Evolutionary conservation across 2,888 invertebrate genomes (phyloP), one percentile per base, ranked within the genome.

Genomic region (Leptopilina drosophilae): DNA sequence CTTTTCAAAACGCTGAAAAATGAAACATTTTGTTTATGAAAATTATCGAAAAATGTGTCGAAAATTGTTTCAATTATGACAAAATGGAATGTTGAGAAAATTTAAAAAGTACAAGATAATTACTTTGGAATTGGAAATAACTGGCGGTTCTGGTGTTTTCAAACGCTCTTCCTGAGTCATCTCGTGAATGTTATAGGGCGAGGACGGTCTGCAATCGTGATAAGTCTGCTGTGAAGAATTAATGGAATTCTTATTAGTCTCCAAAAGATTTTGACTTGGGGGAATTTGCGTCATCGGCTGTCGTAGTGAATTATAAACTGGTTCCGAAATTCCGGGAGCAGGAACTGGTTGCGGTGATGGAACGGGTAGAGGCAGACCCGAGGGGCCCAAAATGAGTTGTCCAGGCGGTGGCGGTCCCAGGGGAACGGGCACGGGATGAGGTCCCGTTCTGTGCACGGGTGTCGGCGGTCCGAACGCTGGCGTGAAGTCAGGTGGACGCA

Each of bases 111-210:
- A 6, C 7, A 62, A 20, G 15, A 73, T 77, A 87, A 87, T 91
- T 92, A 92, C 91, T 91, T 92, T 90, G 77, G 86, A 82, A 80
- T 89, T 87, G 14, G 91, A 92, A 84, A 92, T 92, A 87, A 91
- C 89, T 5, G 92, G 92, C 49, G 92, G 92, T 79, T 91, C 91
- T 9, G 92, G 92, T 26, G 91, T 91, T 84, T 87, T 89, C 46
- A 91, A 82, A 49, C 91, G 88, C 81, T 90, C 90, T 62, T 88
- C 82, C 53, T 81, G 87, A 5, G 75, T 78, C 53, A 76, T 77
- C 20, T 79, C 81, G 40, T 82, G 84, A 26, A 80, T 86, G 42
- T 86, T 88, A 79, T 87, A 84, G n/a, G 86, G 77, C 12, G 85
- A 64, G 5, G 83, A 73, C 26, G 62, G 14, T 78, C 67, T 49